Base-by-base conservation (phyloP, 2,888 invertebrate genomes). In the Pomacea canaliculata region DNA sequence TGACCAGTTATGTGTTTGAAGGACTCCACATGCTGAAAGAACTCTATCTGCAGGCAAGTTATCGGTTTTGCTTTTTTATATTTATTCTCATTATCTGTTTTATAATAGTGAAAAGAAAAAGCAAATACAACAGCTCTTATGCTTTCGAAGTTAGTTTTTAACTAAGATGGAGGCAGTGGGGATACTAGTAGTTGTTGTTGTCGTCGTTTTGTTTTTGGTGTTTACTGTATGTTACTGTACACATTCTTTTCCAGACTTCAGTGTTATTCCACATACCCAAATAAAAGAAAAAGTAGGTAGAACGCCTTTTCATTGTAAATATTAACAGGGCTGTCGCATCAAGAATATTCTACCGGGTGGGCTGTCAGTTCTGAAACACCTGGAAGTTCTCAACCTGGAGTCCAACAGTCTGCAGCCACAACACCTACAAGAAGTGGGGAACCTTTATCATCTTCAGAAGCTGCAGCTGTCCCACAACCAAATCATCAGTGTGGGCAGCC, bases 391-490 rank as follows among this genome's bases (percentile, higher is more conserved):
- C 51, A 63, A 78, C 49, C 71, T 82, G 13, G 62, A 76, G 10
- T 65, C 71, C 10, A 82, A 82, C 68, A 59, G 74, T 16, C 62
- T 81, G 56, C 68, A 71, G 46, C 66, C 60, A 12, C 71, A 76
- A n/a, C 78, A 76, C 51, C 49, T 76, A 48, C 67, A 51, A 18
- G 73, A 79, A 37, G 68, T 81, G 13, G 66, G 70, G 23, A 72
- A 76, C 8, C 71, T 81, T 10, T 56, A 73, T 37, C 72, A 76
- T 18, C 75, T 79, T 7, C 23, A 72, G 60, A 79, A 75, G 48
- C 74, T 82, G 65, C 68, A 76, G 23, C 65, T 82, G 12, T 49
- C 78, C 19, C 37, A 75, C 12, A 82, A 82, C 72, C 66, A 69
- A 19, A 69, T 81, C 27, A 63, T 63, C 46, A 56, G 70, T 5